Conservation (phyloP, 2,113 vertebrate species). For the Cairina moschata region DNA sequence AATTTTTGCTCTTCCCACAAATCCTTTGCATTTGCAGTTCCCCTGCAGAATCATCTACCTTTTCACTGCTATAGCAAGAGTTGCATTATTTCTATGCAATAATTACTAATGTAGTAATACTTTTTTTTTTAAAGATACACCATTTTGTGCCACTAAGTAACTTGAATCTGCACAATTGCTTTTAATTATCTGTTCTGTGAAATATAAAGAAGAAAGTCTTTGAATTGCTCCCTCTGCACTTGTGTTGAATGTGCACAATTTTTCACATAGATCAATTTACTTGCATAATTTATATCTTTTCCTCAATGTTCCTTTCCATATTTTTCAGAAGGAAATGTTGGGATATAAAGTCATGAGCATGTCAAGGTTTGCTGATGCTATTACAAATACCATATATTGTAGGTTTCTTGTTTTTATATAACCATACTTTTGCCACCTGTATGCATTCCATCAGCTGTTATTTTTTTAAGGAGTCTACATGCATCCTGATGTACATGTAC, state of each 20-base stretch:
- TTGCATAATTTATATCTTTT: neutral
- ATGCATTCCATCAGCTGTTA: neutral
- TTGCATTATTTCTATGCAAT: neutral
- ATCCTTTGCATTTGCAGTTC: neutral
- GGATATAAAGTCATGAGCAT: neutral
- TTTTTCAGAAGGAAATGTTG: neutral
- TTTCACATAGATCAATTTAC: neutral
- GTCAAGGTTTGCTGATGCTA: neutral
- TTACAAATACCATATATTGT: neutral
- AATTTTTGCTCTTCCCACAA: neutral
- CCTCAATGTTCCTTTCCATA: neutral
- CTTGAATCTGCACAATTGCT: neutral
- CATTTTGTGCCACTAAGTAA: neutral
- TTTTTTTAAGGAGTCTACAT: neutral
- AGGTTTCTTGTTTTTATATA: neutral
- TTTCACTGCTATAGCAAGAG: neutral
- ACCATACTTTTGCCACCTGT: neutral
- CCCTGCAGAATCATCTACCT: neutral
- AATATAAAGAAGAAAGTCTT: neutral
- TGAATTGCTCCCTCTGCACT: neutral
- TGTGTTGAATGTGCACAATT: neutral
- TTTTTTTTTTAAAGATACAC: neutral
- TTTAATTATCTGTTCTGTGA: neutral
- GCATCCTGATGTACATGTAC: neutral
- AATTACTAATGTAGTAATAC: neutral